Base-by-base conservation (phyloP, 2,797 vertebrate species). In the Lutjanus argentimaculatus region DNA sequence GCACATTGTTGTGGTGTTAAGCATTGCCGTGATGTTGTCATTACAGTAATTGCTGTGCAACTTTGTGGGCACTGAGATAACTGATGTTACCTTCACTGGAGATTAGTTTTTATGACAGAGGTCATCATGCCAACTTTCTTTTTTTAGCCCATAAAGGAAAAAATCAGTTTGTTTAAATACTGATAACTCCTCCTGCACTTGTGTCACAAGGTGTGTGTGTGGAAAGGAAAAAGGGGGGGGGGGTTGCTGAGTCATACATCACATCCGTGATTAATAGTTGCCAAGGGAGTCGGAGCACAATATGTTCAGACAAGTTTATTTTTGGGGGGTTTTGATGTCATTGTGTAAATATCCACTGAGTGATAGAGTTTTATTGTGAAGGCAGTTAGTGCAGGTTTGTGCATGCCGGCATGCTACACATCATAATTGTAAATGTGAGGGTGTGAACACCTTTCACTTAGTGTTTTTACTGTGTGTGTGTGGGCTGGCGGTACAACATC, bases 301-400 rank as follows among this genome's bases (percentile, higher is more conserved):
- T 93, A 82, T 89, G 91, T 92, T 90, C 84, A 88, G 89, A 79
- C 91, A 91, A 82, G 92, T 92, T 91, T 80, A 82, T 85, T 81
- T 89, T 79, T 68, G 65, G 78, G 75, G 79, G 63, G 79, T 52
- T 83, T 79, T 79, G 79, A 80, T 85, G 83, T 87, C 86, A 79
- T 70, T 90, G 84, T 90, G 76, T 92, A 92, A 91, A 89, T 88
- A 89, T 86, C 80, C 67, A 82, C 40, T 1, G 58, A 72, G 67
- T 53, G 70, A 65, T 62, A 53, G 9, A 42, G 77, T 79, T 86
- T 80, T 80, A 87, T 79, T 80, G 82, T 76, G 86, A 57, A 89
- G 79, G 75, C 67, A 42, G 67, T 51, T 22, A 36, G 66, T 3
- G 72, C 93, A 81, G 72, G 93, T 89, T 56, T 0, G 67, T 16